Percentiles rank a stretch among this genome's conserved stretches.
Conservation (phyloP, 1,140 invertebrate genomes). For the Panagrolaimus sp. region DNA sequence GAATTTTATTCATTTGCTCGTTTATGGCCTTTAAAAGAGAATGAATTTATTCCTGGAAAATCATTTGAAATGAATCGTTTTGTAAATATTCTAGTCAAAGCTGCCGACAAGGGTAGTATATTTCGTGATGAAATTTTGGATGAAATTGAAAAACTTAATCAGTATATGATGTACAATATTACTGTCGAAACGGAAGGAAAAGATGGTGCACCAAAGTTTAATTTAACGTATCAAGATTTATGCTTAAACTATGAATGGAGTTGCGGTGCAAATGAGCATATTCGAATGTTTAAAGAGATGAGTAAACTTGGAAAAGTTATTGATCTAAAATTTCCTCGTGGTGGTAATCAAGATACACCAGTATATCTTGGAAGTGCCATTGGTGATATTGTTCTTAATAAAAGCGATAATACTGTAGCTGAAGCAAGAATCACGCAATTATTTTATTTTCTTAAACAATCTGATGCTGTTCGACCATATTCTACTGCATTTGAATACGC, state of each 20-base stretch:
- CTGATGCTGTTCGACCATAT: constrained; percentile 44
- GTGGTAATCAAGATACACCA: constrained; percentile 56
- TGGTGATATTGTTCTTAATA: constrained; percentile 50
- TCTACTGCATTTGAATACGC: constrained; percentile 58
- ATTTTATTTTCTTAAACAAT: constrained; percentile 57
- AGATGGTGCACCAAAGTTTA: constrained; percentile 40
- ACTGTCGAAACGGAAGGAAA: constrained; percentile 41
- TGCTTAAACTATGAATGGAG: constrained; percentile 56
- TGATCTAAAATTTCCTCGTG: constrained; percentile 53
- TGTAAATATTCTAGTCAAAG: constrained; percentile 52
- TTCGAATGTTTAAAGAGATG: constrained; percentile 42
- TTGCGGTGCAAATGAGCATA: constrained; percentile 52
- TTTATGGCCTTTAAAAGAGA: constrained; percentile 57
- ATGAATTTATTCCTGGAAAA: constrained; percentile 58
- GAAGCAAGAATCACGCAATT: constrained; percentile 53
- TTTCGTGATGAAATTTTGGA: constrained; percentile 48
- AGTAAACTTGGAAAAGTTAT: constrained; percentile 50
- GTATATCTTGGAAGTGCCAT: constrained; percentile 53
- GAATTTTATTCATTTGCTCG: constrained; percentile 49
- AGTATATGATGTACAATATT: constrained; percentile 53
- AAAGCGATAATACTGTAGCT: constrained; percentile 47
- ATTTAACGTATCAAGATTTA: constrained; percentile 56
- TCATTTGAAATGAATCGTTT: constrained; percentile 58
- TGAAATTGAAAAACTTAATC: constrained; percentile 54
- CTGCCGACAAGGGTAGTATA: constrained; percentile 46